Evolutionary conservation across 2,113 vertebrate genomes (phyloP).

Genomic region (Notothenia coriiceps): DNA sequence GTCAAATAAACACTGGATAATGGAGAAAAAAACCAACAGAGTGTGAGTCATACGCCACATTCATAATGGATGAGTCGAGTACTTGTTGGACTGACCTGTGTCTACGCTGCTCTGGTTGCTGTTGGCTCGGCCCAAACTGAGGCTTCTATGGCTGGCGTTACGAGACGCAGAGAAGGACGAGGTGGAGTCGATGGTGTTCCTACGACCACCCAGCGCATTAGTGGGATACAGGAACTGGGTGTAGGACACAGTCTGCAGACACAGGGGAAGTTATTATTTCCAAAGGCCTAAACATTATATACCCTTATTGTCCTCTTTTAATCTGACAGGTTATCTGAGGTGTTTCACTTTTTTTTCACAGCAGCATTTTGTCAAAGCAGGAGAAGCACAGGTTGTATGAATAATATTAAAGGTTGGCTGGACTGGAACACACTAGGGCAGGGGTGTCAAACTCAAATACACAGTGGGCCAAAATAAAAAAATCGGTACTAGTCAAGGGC

Average conservation of each 20-base stretch:
- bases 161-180: conserved; percentile 95
- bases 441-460: too few species aligned
- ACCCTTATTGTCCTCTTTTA: too few species aligned
- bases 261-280: conserved; percentile 12
- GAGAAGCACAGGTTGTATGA: background rate
- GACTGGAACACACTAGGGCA: background rate
- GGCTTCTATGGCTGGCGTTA: conserved; percentile 95
- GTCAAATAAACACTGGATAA: background rate
- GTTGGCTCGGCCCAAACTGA: conserved; percentile 92
- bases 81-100: conserved; percentile 83
- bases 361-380: background rate
- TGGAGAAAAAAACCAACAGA: background rate
- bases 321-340: background rate
- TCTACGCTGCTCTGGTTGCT: conserved; percentile 98
- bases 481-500: too few species aligned
- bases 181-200: conserved; percentile 97
- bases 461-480: too few species aligned
- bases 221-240: conserved; percentile 97
- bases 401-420: background rate
- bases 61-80: background rate
- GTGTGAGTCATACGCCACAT: background rate
- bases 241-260: conserved; percentile 94
- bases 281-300: background rate
- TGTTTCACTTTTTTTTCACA: background rate
- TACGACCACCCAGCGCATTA: conserved; percentile 91